A percentile compares a stretch with the other conserved stretches of the same genome.
phyloP scores from a whole-genome alignment of 2,888 invertebrate genomes.

The Eutolmus rufibarbis region DNA sequence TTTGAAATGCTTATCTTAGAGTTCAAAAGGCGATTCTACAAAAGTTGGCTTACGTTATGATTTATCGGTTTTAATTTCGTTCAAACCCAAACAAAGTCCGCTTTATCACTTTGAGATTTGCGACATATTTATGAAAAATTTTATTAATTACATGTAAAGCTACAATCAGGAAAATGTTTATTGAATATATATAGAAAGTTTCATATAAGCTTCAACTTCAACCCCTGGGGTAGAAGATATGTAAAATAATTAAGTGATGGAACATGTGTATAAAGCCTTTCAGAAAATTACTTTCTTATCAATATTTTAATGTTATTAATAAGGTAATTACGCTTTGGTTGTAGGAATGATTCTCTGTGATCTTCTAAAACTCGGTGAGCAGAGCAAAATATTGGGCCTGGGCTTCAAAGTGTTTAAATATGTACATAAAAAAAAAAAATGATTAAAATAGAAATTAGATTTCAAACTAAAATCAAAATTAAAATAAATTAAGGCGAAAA shows the following conservation, averaged over 20 bases:
- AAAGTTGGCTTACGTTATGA: neutral
- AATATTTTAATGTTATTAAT: neutral
- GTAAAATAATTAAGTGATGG: no score
- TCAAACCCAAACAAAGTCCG: neutral
- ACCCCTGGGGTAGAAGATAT: no score
- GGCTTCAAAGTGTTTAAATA: no score
- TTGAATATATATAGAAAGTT: no score
- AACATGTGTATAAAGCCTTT: no score
- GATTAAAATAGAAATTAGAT: no score
- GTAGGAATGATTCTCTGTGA: neutral
- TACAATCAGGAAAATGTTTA: neutral
- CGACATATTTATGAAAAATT: neutral
- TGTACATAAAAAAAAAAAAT: no score
- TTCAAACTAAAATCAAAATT: no score
- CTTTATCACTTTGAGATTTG: neutral
- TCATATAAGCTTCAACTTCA: no score
- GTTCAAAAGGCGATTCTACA: neutral
- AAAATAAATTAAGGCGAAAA: no score
- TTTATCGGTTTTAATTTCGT: neutral
- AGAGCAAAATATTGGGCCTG: no score
- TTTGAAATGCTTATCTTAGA: neutral
- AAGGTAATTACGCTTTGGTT: neutral
- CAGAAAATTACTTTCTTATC: neutral
- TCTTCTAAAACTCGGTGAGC: no score
- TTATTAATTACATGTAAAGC: neutral